phyloP scores from a whole-genome alignment of 2,113 vertebrate species.

The Alces alces region DNA sequence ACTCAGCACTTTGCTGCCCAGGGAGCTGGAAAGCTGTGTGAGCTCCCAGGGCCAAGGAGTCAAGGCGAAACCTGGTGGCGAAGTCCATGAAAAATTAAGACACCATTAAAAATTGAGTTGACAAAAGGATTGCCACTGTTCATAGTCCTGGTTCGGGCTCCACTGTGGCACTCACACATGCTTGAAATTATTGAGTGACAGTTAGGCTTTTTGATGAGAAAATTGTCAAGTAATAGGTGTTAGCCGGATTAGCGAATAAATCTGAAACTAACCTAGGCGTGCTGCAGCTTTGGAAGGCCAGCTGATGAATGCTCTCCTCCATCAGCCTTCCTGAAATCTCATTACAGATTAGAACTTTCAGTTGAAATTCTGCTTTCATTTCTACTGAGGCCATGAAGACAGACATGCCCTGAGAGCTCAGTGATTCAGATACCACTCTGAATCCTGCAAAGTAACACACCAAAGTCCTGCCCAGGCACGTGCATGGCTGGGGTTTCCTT shows the following conservation, averaged over 20 bases:
- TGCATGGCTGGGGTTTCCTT: neutral
- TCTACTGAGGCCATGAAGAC: accelerated
- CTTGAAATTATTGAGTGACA: neutral
- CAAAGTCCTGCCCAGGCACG: too few species aligned
- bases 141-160: conserved; percentile 18
- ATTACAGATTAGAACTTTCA: neutral
- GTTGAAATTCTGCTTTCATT: accelerated
- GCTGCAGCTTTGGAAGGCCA: neutral
- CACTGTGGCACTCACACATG: neutral
- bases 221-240: conserved; percentile 27
- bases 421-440: neutral
- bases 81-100: conserved; percentile 41
- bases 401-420: neutral
- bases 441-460: neutral
- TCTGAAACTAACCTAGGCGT: conserved; percentile 59
- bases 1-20: conserved; percentile 62
- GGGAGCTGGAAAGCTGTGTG: neutral
- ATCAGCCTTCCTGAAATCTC: neutral
- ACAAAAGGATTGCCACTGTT: conserved; percentile 29
- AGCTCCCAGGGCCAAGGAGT: conserved; percentile 29
- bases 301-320: neutral
- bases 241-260: conserved; percentile 55
- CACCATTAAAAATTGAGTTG: conserved; percentile 57
- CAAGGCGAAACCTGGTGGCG: neutral
- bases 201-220: conserved; percentile 56